Conservation (phyloP, 2,113 vertebrate genomes). For the Mustela lutreola region DNA sequence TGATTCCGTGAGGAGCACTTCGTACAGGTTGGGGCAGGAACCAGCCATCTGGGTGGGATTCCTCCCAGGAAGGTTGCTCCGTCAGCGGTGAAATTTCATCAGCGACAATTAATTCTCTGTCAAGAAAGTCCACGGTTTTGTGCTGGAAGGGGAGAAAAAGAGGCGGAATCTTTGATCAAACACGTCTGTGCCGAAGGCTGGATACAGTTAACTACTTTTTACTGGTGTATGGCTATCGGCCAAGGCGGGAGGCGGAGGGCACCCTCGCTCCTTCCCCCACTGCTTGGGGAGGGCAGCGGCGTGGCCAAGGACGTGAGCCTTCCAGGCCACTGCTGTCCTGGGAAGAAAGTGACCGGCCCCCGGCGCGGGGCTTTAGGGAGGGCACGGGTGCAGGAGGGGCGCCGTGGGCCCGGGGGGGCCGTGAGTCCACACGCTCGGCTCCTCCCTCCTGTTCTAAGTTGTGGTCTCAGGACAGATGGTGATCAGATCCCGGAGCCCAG, state of each 20-base stretch:
- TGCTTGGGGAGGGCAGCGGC: rapidly evolving
- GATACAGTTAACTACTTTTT: neutral
- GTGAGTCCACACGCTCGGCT: rapidly evolving
- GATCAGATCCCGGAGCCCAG: neutral
- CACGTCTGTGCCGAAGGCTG: neutral
- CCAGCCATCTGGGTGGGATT: neutral
- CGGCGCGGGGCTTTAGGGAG: neutral
- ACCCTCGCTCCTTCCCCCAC: rapidly evolving
- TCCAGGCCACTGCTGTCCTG: neutral
- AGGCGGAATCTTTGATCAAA: neutral
- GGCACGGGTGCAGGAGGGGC: neutral
- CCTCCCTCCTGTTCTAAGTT: rapidly evolving
- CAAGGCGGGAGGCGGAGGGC: rapidly evolving
- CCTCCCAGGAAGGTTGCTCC: constrained; percentile 6
- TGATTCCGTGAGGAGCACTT: neutral
- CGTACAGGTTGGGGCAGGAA: neutral
- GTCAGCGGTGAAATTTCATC: neutral
- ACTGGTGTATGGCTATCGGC: rapidly evolving
- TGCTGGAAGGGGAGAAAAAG: neutral
- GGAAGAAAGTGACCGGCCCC: too few species aligned
- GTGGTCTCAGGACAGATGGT: neutral
- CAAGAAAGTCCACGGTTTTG: neutral
- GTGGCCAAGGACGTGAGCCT: neutral
- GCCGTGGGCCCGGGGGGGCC: rapidly evolving
- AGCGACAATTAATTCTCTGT: constrained; percentile 56